Base-by-base conservation (phyloP, 2,888 invertebrate species). In the Cephus pulcher region DNA sequence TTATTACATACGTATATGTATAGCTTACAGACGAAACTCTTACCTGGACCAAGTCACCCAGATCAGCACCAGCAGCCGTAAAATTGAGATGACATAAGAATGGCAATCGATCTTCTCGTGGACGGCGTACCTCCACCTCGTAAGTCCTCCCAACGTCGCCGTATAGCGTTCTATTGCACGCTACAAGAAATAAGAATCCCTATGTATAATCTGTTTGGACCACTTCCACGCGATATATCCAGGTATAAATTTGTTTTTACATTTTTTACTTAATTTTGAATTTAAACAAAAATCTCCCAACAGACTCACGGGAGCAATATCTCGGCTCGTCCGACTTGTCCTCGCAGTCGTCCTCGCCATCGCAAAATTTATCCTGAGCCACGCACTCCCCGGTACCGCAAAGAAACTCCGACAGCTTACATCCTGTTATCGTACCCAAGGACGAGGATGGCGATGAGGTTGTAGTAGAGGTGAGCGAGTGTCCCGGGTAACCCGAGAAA, bases 21-120 rank as follows among this genome's bases (percentile, higher is more conserved):
- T 56, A 23, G 1, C 23, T 23, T 0, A 23, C 23, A 1, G 56
- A 56, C 0, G 23, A 23, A 23, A 56, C 77, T 83, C 87, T 90
- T 91, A 96, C 96, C 95, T 96, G 96, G 86, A 97, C 95, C 86
- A 97, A 94, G 90, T 96, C 96, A n/a, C 96, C 96, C 85, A 95
- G 94, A 87, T 94, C 94, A 56, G 94, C 95, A 77, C 96, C 96
- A 80, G 94, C 95, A 75, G 97, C 96, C 76, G 96, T 96, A 92
- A 97, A 97, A 92, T 96, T 97, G 87, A 97, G 94, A 89, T 95
- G 95, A 91, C 97, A 97, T 85, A 96, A 92, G 92, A 96, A 96
- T 34, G 96, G 96, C 82, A 96, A 93, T 86, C 95, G 94, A 85
- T 95, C 95, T 90, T 95, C 95, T 75, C 94, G 92, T 35, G 96